Conservation (phyloP, 2,113 vertebrate species). For the Thunnus thynnus region DNA sequence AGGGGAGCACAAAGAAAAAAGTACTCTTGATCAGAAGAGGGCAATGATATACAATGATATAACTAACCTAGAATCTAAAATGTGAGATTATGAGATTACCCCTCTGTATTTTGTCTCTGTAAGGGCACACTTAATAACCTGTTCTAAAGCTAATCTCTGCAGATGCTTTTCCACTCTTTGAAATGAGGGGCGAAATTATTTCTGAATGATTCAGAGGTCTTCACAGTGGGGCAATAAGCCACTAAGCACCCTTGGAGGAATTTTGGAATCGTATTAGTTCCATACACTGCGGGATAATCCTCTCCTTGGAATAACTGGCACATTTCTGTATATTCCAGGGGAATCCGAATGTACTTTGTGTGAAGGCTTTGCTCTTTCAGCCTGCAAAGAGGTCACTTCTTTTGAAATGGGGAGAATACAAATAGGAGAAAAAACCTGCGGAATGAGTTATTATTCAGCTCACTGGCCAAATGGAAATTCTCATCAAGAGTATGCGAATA, state of each 20-base stretch:
- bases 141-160: slow-evolving; percentile 52
- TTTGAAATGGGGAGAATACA: slow-evolving; percentile 53
- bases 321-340: slow-evolving; percentile 75
- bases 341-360: slow-evolving; percentile 66
- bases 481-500: slow-evolving; percentile 45
- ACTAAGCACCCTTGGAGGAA: slow-evolving; percentile 72
- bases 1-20: background rate
- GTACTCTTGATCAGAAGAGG: slow-evolving; percentile 14
- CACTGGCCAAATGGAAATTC: slow-evolving; percentile 66
- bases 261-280: slow-evolving; percentile 79
- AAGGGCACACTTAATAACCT: slow-evolving; percentile 52
- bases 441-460: slow-evolving; percentile 65
- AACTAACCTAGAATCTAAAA: slow-evolving; percentile 30
- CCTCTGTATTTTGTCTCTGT: slow-evolving; percentile 26
- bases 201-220: slow-evolving; percentile 69
- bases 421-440: slow-evolving; percentile 24
- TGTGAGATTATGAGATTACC: slow-evolving; percentile 43
- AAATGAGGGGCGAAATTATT: slow-evolving; percentile 65
- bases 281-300: slow-evolving; percentile 78
- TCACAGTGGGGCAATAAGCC: slow-evolving; percentile 68
- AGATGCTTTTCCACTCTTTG: slow-evolving; percentile 38
- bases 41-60: slow-evolving; percentile 9
- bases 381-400: slow-evolving; percentile 74
- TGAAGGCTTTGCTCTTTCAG: slow-evolving; percentile 72
- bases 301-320: slow-evolving; percentile 77